Evolutionary conservation across 1,140 invertebrate genomes (phyloP).

Genomic region (Calycopis cecrops): DNA sequence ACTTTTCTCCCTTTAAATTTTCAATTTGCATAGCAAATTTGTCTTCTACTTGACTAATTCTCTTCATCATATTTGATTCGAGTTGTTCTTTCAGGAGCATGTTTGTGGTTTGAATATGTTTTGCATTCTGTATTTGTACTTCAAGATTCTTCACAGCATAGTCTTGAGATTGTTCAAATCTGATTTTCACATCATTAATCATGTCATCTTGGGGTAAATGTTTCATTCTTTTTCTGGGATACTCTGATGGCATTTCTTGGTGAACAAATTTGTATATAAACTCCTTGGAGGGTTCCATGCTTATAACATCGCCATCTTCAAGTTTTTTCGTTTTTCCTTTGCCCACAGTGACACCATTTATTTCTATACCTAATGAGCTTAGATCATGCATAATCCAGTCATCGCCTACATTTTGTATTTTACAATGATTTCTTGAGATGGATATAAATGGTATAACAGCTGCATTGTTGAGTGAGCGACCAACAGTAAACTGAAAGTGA

Average conservation of each 20-base stretch:
- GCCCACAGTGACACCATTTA: slow-evolving; percentile 64
- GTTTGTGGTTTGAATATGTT: slow-evolving; percentile 48
- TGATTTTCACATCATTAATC: slow-evolving; percentile 65
- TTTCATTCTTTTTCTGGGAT: slow-evolving; percentile 41
- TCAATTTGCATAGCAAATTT: slow-evolving; percentile 65
- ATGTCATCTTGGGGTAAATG: slow-evolving; percentile 41
- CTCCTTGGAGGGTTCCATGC: slow-evolving; percentile 56
- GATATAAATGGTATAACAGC: slow-evolving; percentile 63
- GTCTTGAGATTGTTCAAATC: slow-evolving; percentile 72
- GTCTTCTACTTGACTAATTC: slow-evolving; percentile 61
- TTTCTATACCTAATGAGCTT: slow-evolving; percentile 69
- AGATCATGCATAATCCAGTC: slow-evolving; percentile 59
- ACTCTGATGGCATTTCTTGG: slow-evolving; percentile 28
- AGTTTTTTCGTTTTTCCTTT: slow-evolving; percentile 47
- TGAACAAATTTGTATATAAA: slow-evolving; percentile 69
- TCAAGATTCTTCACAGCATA: slow-evolving; percentile 57
- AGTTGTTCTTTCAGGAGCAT: slow-evolving; percentile 46
- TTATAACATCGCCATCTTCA: slow-evolving; percentile 65
- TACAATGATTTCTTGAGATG: slow-evolving; percentile 75
- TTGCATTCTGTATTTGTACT: slow-evolving; percentile 57
- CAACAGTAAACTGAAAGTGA: slow-evolving; percentile 71
- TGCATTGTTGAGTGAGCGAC: slow-evolving; percentile 63
- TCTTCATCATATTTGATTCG: slow-evolving; percentile 52
- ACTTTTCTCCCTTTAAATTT: slow-evolving; percentile 66
- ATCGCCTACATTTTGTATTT: slow-evolving; percentile 50